A percentile compares a stretch with the other conserved stretches of the same genome.
Conservation (phyloP, 2,888 invertebrate species). For the Rhingia campestris region DNA sequence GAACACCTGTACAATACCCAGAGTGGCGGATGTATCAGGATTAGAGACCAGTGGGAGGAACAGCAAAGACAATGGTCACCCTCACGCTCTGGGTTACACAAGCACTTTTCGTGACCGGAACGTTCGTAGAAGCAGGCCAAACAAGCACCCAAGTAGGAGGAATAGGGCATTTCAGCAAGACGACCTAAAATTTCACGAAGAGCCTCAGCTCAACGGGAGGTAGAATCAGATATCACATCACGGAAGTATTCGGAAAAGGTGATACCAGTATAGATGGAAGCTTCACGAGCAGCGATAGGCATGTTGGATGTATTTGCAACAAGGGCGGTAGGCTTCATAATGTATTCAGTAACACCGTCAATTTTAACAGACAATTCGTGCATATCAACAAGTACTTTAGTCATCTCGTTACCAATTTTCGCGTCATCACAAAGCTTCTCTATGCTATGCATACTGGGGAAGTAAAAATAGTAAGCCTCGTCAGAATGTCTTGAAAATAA, state of each 20-base stretch:
- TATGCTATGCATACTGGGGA: too few species aligned
- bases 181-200: slow-evolving; percentile 99
- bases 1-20: slow-evolving; percentile 99
- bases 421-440: too few species aligned
- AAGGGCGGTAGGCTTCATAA: slow-evolving; percentile 99
- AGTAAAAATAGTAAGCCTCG: too few species aligned
- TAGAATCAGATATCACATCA: slow-evolving; percentile 99
- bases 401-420: slow-evolving; percentile 99
- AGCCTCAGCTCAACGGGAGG: slow-evolving; percentile 99
- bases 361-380: slow-evolving; percentile 99
- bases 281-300: slow-evolving; percentile 99
- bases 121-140: slow-evolving; percentile 99
- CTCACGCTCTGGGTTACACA: slow-evolving; percentile 98
- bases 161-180: slow-evolving; percentile 99
- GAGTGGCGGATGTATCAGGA: slow-evolving; percentile 99
- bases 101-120: slow-evolving; percentile 97
- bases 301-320: slow-evolving; percentile 99
- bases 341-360: slow-evolving; percentile 97
- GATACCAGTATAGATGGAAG: slow-evolving; percentile 99
- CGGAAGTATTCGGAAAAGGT: slow-evolving; percentile 99
- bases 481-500: too few species aligned
- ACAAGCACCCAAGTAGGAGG: slow-evolving; percentile 98
- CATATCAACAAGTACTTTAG: slow-evolving; percentile 99
- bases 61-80: slow-evolving; percentile 99
- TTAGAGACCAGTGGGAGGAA: slow-evolving; percentile 99